Evolutionary conservation across 2,888 invertebrate species (phyloP).

Genomic region (Plebejus argus): DNA sequence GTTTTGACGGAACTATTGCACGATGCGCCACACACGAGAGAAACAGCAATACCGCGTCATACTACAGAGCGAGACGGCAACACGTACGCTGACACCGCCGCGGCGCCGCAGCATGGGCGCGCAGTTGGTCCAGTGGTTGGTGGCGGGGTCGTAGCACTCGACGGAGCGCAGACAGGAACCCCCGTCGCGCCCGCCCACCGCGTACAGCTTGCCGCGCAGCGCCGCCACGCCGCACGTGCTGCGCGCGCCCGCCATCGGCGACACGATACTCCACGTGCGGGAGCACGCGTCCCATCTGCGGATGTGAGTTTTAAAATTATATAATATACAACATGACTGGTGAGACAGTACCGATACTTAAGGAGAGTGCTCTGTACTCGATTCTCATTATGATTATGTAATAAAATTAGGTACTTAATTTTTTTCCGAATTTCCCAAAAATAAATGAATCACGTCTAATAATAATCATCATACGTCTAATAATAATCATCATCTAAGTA

Average conservation of each 20-base stretch:
- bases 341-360: too few species aligned
- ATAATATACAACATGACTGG: too few species aligned
- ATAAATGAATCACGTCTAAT: too few species aligned
- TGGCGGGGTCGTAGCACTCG: conserved; percentile 90
- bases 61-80: neutral
- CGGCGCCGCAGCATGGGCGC: conserved; percentile 93
- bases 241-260: conserved; percentile 93
- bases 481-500: too few species aligned
- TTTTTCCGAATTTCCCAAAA: too few species aligned
- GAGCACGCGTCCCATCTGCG: conserved; percentile 92
- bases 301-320: neutral
- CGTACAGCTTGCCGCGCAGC: conserved; percentile 91
- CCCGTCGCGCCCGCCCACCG: conserved; percentile 96
- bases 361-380: too few species aligned
- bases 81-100: conserved; percentile 92
- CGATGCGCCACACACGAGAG: neutral
- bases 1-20: too few species aligned
- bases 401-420: too few species aligned
- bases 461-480: too few species aligned
- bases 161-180: conserved; percentile 94
- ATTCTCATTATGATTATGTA: too few species aligned
- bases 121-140: conserved; percentile 89
- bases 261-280: conserved; percentile 93
- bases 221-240: conserved; percentile 96
- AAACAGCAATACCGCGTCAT: neutral